Evolutionary conservation across 1,140 invertebrate species (phyloP).

Genomic region (Akabosia matsudoensis): DNA sequence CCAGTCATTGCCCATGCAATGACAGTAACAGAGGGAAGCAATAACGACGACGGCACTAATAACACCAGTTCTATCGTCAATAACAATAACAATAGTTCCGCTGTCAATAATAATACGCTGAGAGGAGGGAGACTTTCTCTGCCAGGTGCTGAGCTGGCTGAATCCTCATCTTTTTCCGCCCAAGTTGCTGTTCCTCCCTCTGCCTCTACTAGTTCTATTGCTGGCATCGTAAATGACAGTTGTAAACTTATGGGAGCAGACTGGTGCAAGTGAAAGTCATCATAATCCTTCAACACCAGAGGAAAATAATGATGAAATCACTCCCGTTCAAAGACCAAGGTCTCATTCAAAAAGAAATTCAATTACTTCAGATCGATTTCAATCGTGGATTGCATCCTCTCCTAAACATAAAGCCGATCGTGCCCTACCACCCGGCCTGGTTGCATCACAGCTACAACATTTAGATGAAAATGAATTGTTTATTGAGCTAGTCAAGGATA

Average conservation of each 20-base stretch:
- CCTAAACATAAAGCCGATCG: conserved; percentile 14
- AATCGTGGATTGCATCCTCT: conserved; percentile 65
- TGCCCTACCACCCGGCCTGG: neutral
- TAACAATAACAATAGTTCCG: conserved; percentile 20
- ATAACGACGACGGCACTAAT: conserved; percentile 26
- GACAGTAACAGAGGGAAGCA: neutral
- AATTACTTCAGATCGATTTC: conserved; percentile 78
- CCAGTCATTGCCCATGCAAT: neutral
- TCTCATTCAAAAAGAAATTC: conserved; percentile 61
- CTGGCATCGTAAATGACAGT: conserved; percentile 20
- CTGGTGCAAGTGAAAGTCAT: too few species aligned
- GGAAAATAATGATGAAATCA: conserved; percentile 10
- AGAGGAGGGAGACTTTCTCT: neutral
- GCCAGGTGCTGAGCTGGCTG: neutral
- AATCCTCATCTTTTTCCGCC: neutral
- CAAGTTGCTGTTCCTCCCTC: neutral
- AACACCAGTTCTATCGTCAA: conserved; percentile 46
- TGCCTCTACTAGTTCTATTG: too few species aligned
- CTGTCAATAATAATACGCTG: conserved; percentile 17
- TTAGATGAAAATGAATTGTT: conserved; percentile 77
- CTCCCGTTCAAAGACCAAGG: conserved; percentile 27
- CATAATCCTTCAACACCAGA: neutral
- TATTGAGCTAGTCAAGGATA: conserved; percentile 88
- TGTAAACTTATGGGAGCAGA: too few species aligned
- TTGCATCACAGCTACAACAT: conserved; percentile 52